Base-by-base conservation (phyloP, 2,888 invertebrate species). In the Podabrus alpinus region DNA sequence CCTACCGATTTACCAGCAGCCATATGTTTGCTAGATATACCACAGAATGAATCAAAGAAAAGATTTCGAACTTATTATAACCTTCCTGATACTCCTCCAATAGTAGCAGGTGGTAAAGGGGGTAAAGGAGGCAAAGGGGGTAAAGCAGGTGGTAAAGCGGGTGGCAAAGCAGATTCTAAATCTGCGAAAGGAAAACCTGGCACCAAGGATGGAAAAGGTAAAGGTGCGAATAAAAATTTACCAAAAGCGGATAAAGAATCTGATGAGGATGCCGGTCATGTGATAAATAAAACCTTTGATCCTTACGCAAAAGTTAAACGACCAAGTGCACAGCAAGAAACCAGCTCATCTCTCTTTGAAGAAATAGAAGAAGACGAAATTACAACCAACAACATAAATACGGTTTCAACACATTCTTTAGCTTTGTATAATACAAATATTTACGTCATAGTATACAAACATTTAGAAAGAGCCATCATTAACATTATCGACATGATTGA, bases 401-500 rank as follows among this genome's bases (percentile, higher is more conserved):
- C 21, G 13, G 16, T 74, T 60, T 15, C 71, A n/a, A 59, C 29
- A n/a, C 19, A 71, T 45, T 15, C 68, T 61, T 16, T 19, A 15
- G 15, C 24, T 16, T 66, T 66, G 15, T 75, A 69, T 21, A 77
- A 72, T 24, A 74, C 68, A 19, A 78, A 78, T 66, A 61, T 78
- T 9, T 80, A 79, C 29, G 74, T 77, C 9, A 77, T 73, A 25
- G 69, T 79, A 11, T 79, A 79, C 67, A 72, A 29, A 9, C 71
- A 78, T 68, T 59, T 80, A 9, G 71, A 66, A 15, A 24, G 77
- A 25, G 79, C 79, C 13, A 64, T 79, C 9, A 69, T 29, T 3
- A 72, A 73, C 17, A 75, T 80, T 29, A 76, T 73, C 3, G 78
- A 80, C 15, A 73, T 75, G 64, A 62, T 80, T n/a, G 80, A 80